Conservation (phyloP, 2,888 invertebrate species). For the Chalcosyrphus nemorum region DNA sequence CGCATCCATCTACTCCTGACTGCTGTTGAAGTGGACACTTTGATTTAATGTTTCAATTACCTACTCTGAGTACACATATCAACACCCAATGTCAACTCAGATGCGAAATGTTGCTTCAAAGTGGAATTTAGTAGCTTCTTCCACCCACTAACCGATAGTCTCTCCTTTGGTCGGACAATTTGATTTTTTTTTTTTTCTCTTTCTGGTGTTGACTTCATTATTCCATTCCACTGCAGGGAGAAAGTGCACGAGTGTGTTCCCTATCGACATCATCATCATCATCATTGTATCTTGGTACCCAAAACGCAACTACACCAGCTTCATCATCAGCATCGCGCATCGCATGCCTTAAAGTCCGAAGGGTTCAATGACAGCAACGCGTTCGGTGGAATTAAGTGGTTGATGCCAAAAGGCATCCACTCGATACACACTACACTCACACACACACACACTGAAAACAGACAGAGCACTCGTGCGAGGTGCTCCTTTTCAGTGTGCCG, state of each 20-base stretch:
- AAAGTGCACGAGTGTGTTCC: slow-evolving; percentile 38
- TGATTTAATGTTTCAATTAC: slow-evolving; percentile 51
- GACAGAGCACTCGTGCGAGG: too few relatives aligned
- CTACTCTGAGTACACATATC: neutral
- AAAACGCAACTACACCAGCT: slow-evolving; percentile 21
- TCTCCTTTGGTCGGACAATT: slow-evolving; percentile 25
- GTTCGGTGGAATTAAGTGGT: slow-evolving; percentile 48
- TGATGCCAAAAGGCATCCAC: slow-evolving; percentile 55
- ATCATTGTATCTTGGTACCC: slow-evolving; percentile 9
- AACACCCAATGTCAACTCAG: slow-evolving; percentile 7
- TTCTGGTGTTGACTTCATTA: neutral
- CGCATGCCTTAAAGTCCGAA: slow-evolving; percentile 60
- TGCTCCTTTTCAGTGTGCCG: too few relatives aligned
- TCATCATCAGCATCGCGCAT: slow-evolving; percentile 31
- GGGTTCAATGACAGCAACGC: slow-evolving; percentile 66
- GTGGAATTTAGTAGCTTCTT: slow-evolving; percentile 2
- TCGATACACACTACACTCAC: neutral
- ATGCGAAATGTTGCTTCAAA: slow-evolving; percentile 1
- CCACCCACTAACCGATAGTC: slow-evolving; percentile 1
- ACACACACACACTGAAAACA: too few relatives aligned
- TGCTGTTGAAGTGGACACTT: slow-evolving; percentile 11
- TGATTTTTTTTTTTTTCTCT: neutral
- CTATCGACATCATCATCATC: slow-evolving; percentile 44
- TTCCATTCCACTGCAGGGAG: slow-evolving; percentile 9
- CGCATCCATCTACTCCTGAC: neutral